A percentile compares a stretch with the other conserved stretches of the same genome.
These are phyloP conservation scores for Dioctria rufipes DNA, from an alignment of 2,888 invertebrate genomes.

Conservation along the genomic window DNA sequence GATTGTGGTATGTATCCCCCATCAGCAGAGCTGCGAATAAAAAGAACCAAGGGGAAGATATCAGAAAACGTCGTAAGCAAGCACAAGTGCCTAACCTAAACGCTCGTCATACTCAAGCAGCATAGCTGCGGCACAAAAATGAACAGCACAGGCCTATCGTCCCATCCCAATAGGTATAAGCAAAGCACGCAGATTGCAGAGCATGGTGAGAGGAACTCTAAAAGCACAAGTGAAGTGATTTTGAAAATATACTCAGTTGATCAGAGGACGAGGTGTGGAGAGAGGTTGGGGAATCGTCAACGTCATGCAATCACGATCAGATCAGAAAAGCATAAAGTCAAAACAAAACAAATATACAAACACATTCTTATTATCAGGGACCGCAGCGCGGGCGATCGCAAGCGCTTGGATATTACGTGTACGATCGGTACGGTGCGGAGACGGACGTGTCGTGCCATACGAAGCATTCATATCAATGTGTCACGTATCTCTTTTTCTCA, in stretches of 20 bases:
- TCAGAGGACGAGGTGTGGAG: neutral
- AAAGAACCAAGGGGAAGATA: neutral
- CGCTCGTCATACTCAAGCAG: too few relatives aligned
- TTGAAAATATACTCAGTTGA: too few relatives aligned
- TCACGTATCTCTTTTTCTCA: neutral
- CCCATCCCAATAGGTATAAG: neutral
- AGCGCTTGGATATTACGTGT: too few relatives aligned
- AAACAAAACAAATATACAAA: constrained; percentile 30
- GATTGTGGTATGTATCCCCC: neutral
- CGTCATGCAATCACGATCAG: neutral
- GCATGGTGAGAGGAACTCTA: neutral
- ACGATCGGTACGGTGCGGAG: too few relatives aligned
- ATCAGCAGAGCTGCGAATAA: neutral
- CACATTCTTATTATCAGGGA: neutral
- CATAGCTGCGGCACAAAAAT: neutral
- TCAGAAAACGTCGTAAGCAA: neutral
- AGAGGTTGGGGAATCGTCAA: constrained; percentile 8
- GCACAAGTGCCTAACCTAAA: too few relatives aligned
- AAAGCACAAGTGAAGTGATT: constrained; percentile 29
- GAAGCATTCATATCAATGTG: constrained; percentile 45
- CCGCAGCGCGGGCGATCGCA: too few relatives aligned
- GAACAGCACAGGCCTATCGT: neutral
- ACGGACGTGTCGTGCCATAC: constrained; percentile 18
- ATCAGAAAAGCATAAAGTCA: constrained; percentile 47
- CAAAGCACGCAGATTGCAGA: neutral